These are phyloP conservation scores for Drosophila anceps DNA, from an alignment of 2,888 invertebrate genomes.

Conservation along the genomic window DNA sequence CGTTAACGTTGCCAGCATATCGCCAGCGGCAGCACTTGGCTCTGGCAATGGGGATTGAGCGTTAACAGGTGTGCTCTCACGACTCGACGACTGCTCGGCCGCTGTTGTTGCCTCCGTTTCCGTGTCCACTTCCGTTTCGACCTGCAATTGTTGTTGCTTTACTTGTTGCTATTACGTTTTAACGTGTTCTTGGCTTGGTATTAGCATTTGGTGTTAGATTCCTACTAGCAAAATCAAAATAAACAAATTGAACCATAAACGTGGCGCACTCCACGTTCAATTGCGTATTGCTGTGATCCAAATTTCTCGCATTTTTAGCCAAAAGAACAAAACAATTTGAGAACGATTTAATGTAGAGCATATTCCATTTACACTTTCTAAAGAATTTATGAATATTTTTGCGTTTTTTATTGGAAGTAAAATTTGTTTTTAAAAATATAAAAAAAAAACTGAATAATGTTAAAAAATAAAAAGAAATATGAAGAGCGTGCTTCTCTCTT, in stretches of 20 bases:
- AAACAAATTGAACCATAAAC: background rate
- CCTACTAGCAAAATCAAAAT: conserved; percentile 13
- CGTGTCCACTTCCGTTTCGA: conserved; percentile 65
- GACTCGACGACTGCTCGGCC: conserved; percentile 53
- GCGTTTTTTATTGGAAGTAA: background rate
- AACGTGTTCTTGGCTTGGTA: background rate
- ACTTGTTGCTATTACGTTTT: conserved; percentile 13
- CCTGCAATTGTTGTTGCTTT: conserved; percentile 46
- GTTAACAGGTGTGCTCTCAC: conserved; percentile 83
- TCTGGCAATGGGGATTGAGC: conserved; percentile 32
- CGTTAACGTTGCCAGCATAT: background rate
- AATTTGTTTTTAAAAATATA: background rate
- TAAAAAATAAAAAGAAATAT: background rate
- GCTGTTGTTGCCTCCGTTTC: conserved; percentile 35
- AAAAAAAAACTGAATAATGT: background rate
- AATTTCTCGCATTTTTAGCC: conserved; percentile 1
- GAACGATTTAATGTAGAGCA: background rate
- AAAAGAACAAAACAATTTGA: background rate
- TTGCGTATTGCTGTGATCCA: conserved; percentile 12
- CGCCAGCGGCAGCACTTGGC: background rate
- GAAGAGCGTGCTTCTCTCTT: background rate
- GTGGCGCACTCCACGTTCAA: conserved; percentile 29
- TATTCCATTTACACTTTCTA: background rate
- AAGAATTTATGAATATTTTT: background rate
- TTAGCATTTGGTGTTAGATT: conserved; percentile 13